A percentile compares a stretch with the other conserved stretches of the same genome.
These are phyloP conservation scores for Allobates femoralis DNA, from an alignment of 2,797 vertebrate genomes.

Conservation along the genomic window DNA sequence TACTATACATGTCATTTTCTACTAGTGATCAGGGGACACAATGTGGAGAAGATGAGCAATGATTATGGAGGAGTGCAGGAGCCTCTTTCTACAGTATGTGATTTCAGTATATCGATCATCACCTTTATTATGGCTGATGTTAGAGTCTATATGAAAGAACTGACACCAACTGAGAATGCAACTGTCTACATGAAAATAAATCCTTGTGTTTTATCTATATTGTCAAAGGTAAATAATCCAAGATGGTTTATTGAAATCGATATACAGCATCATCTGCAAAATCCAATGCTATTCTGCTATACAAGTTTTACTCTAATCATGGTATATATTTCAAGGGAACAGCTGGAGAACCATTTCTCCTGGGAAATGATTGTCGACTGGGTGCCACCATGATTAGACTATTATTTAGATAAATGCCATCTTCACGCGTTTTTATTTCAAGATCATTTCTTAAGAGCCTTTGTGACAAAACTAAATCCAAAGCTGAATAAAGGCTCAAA, in stretches of 20 bases:
- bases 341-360: too few species aligned
- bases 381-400: too few species aligned
- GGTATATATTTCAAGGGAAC: too few species aligned
- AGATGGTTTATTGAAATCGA: neutral
- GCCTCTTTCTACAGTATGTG: neutral
- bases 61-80: neutral
- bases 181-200: neutral
- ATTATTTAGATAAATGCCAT: too few species aligned
- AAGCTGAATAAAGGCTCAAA: too few species aligned
- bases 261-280: neutral
- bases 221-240: neutral
- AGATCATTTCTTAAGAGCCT: too few species aligned
- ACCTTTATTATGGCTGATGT: neutral
- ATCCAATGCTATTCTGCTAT: neutral
- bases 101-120: neutral
- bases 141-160: neutral
- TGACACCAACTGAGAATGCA: neutral
- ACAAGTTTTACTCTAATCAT: neutral
- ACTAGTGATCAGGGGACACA: neutral
- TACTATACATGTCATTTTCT: neutral
- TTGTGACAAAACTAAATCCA: too few species aligned
- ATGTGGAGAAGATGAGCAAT: neutral
- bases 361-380: too few species aligned
- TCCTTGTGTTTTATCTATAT: neutral
- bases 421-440: too few species aligned